Conservation (phyloP, 2,113 vertebrate genomes). For the Leptosomus discolor region DNA sequence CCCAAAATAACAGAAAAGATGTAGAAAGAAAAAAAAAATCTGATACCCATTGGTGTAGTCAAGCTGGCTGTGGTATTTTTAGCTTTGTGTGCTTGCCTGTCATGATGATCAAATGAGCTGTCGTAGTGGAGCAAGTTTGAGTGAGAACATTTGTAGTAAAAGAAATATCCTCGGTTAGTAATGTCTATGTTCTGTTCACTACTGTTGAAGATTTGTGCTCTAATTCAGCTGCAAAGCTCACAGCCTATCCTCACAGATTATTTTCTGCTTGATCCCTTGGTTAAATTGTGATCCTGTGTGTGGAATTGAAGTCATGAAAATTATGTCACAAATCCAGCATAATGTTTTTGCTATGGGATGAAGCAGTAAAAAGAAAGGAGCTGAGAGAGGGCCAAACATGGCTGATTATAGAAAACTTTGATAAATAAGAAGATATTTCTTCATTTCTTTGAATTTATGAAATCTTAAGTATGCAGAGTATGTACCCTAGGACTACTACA, state of each 20-base stretch:
- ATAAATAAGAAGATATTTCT: not conserved
- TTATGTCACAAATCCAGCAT: not conserved
- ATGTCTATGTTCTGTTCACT: not conserved
- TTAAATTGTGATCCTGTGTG: not conserved
- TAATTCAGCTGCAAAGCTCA: not conserved
- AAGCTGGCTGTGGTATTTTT: not conserved
- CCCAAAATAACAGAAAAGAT: not conserved
- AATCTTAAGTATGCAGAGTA: not conserved
- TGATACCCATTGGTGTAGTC: not conserved
- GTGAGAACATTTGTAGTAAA: not conserved
- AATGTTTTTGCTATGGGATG: not conserved
- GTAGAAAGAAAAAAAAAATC: not conserved
- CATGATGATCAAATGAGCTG: not conserved
- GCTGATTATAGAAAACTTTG: not conserved
- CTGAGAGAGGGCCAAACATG: not conserved
- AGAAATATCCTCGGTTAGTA: not conserved
- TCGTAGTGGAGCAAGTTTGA: not conserved
- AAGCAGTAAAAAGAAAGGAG: not conserved
- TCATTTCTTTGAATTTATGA: not conserved
- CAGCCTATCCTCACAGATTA: not conserved
- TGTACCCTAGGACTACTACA: not conserved
- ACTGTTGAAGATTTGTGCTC: not conserved
- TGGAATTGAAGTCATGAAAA: not conserved
- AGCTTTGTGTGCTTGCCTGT: not conserved
- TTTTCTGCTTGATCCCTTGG: not conserved